phyloP scores from a whole-genome alignment of 92 coral and sea anemone genomes.

The Porites cylindrica region DNA sequence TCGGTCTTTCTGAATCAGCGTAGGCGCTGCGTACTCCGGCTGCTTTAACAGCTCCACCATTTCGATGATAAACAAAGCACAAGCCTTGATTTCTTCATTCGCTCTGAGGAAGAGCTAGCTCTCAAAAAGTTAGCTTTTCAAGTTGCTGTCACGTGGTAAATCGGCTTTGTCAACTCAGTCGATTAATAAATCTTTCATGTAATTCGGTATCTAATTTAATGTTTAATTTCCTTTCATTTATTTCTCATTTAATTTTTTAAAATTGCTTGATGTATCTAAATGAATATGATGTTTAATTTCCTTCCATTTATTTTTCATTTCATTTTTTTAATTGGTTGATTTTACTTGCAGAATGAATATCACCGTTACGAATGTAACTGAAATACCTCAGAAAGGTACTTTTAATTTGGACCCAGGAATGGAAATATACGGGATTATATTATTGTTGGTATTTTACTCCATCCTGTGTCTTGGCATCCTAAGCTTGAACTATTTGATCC shows the following conservation, averaged over 20 bases:
- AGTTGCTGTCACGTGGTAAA: no score
- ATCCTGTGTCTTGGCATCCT: constrained; percentile 49
- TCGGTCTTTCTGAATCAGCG: no score
- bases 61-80: no score
- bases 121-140: no score
- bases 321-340: not conserved
- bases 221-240: not conserved
- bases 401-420: constrained; percentile 60
- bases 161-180: no score
- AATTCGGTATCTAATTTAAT: no score
- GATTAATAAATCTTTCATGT: no score
- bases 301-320: not conserved
- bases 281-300: no score
- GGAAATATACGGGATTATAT: constrained; percentile 55
- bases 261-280: not conserved
- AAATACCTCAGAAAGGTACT: constrained; percentile 3
- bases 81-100: no score
- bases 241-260: not conserved
- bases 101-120: no score
- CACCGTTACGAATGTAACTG: constrained; percentile 7
- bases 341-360: constrained; percentile 55
- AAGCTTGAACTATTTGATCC: constrained; percentile 59
- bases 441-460: constrained; percentile 53
- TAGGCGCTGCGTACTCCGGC: no score
- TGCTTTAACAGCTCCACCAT: no score